Base-by-base conservation (phyloP, 2,113 vertebrate species). In the Bostrychus sinensis region DNA sequence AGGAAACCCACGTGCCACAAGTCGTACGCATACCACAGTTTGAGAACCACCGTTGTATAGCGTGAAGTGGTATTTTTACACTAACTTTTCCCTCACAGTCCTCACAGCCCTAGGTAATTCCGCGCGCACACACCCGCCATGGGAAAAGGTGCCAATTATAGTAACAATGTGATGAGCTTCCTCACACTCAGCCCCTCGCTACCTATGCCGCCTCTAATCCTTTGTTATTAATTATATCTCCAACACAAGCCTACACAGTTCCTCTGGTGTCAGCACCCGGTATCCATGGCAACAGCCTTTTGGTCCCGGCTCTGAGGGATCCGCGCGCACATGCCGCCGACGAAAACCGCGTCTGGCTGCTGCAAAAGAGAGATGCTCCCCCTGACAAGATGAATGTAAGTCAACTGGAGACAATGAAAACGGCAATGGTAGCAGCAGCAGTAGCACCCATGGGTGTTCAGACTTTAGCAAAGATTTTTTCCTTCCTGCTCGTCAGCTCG, bases 191-290 rank as follows among this genome's bases (percentile, higher is more conserved):
- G 75, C 77, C 77, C 78, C 68, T 65, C 69, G 79, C 63, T 80
- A 84, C 85, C 85, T 79, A 81, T 88, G 76, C 85, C 69, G 84
- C 78, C 65, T 85, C 81, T 85, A 86, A 92, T 87, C 86, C 81
- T 87, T 86, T 87, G 82, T 88, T 88, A 86, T 89, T 89, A 91
- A 89, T 89, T 88, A 86, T 86, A 88, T 89, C 85, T 91, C 87
- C 86, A 90, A 91, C 45, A 48, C 84, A 81, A 86, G 85, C 86
- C 88, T 89, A 89, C 87, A 88, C 85, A 84, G 83, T 87, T 87
- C 85, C 87, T 79, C 80, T 88, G 71, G 83, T 78, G 78, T 89
- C 87, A 88, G 89, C 80, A 77, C 78, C 26, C 48, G 60, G 89
- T 92, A 88, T 89, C 90, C 90, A 91, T 91, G 81, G 90, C 83